These are phyloP conservation scores for Heteropelma amictum DNA, from an alignment of 2,888 invertebrate species.

Conservation along the genomic window DNA sequence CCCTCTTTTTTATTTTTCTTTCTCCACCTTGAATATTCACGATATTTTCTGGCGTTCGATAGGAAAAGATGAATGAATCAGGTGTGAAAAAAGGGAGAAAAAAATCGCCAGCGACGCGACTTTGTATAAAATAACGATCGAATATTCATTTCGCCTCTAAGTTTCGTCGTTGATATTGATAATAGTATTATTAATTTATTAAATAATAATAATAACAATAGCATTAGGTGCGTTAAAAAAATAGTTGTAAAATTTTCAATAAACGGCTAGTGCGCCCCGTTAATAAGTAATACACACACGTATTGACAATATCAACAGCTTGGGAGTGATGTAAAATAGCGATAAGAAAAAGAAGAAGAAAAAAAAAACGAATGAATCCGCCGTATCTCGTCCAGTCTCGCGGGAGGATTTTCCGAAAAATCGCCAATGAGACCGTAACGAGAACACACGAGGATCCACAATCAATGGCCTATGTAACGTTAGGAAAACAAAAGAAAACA, in stretches of 20 bases:
- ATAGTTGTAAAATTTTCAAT: constrained; percentile 21
- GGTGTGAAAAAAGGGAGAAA: no score
- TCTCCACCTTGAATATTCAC: neutral
- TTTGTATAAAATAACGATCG: neutral
- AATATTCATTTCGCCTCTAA: neutral
- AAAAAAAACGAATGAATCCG: no score
- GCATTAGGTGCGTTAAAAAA: no score
- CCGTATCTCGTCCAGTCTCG: constrained; percentile 54
- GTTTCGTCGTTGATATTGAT: neutral
- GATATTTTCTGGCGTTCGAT: neutral
- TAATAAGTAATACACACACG: constrained; percentile 59
- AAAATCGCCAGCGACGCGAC: neutral
- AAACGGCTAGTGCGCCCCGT: constrained; percentile 52
- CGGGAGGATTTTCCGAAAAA: neutral
- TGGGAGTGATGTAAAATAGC: constrained; percentile 59
- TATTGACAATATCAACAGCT: constrained; percentile 69
- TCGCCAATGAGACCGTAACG: constrained; percentile 17
- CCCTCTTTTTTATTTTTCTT: neutral
- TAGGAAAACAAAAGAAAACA: constrained; percentile 49
- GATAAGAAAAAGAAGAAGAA: no score
- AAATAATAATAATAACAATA: constrained; percentile 2
- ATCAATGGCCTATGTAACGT: constrained; percentile 71
- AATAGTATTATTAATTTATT: neutral
- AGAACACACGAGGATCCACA: constrained; percentile 61
- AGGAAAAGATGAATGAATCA: neutral